Percentiles rank a stretch among this genome's conserved stretches.
These are phyloP conservation scores for Xyrauchen texanus DNA, from an alignment of 2,113 vertebrate species.

Conservation along the genomic window DNA sequence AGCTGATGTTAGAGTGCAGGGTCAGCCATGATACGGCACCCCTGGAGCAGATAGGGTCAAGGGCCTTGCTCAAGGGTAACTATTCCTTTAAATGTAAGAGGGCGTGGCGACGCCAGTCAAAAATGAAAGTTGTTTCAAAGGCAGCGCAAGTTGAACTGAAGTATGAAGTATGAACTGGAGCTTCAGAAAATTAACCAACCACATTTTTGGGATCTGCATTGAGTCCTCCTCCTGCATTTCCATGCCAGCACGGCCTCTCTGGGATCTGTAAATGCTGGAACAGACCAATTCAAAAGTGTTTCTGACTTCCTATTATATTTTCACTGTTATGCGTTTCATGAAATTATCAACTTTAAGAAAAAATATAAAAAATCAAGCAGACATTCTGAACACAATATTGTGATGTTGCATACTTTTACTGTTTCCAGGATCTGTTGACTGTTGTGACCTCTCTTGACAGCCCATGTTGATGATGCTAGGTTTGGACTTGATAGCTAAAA, in stretches of 20 bases:
- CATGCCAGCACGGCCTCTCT: conserved; percentile 92
- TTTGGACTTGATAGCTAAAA: conserved; percentile 57
- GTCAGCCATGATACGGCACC: no score
- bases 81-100: no score
- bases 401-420: conserved; percentile 71
- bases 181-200: conserved; percentile 73
- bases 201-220: conserved; percentile 93
- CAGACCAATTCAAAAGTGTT: background rate
- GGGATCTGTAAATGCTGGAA: conserved; percentile 76
- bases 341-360: no score
- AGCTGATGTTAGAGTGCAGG: no score
- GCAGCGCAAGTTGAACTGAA: no score
- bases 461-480: conserved; percentile 71
- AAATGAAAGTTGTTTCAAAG: no score
- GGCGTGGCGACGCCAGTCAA: no score
- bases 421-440: conserved; percentile 75
- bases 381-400: background rate
- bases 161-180: background rate
- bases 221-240: conserved; percentile 87
- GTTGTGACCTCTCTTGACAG: conserved; percentile 61
- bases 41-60: no score
- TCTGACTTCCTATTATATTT: no score
- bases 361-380: background rate
- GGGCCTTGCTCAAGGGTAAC: no score
- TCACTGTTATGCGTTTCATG: background rate